Evolutionary conservation across 2,113 vertebrate species (phyloP).

Genomic region (Isichthys henryi): DNA sequence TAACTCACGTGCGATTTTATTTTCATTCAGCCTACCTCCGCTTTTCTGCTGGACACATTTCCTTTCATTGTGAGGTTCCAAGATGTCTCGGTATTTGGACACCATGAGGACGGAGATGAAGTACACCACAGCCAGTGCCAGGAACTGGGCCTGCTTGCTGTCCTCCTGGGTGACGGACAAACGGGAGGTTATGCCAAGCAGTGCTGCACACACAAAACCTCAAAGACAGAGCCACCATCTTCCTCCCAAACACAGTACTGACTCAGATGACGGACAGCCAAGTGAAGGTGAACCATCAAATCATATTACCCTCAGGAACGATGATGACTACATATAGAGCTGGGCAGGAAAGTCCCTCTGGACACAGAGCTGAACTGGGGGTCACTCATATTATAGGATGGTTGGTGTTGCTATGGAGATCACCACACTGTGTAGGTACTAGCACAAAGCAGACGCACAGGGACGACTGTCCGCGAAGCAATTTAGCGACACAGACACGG

Average conservation of each 20-base stretch:
- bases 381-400: background rate
- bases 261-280: background rate
- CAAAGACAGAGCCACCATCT: background rate
- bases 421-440: background rate
- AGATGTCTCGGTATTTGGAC: slow-evolving; percentile 95
- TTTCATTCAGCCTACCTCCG: slow-evolving; percentile 43
- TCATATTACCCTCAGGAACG: background rate
- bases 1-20: background rate
- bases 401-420: background rate
- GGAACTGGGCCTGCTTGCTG: slow-evolving; percentile 96
- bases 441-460: background rate
- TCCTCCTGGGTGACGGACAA: slow-evolving; percentile 72
- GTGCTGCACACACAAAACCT: slow-evolving; percentile 34
- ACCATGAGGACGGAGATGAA: slow-evolving; percentile 99
- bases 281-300: background rate
- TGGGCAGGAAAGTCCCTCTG: background rate
- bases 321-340: background rate
- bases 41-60: slow-evolving; percentile 54
- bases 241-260: background rate
- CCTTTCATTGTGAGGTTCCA: slow-evolving; percentile 90
- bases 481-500: background rate
- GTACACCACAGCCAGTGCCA: slow-evolving; percentile 95
- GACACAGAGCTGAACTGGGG: background rate
- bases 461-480: background rate
- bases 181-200: slow-evolving; percentile 35